Evolutionary conservation across 2,888 invertebrate species (phyloP).

Genomic region (Acronicta leporina): DNA sequence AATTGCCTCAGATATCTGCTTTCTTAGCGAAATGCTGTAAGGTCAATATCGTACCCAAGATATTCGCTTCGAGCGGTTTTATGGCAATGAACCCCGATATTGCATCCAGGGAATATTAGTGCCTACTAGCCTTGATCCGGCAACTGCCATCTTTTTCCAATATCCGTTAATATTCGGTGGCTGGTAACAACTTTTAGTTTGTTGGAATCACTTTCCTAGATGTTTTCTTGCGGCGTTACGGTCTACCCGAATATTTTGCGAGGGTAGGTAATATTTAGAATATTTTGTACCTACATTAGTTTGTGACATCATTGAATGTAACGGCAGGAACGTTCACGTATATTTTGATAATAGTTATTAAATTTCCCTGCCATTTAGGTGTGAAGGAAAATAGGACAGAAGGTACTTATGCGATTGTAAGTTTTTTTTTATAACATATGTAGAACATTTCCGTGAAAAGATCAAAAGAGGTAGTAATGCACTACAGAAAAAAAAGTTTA

Average conservation of each 20-base stretch:
- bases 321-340: constrained; percentile 45
- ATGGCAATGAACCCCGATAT: constrained; percentile 81
- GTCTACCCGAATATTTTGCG: constrained; percentile 44
- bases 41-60: constrained; percentile 79
- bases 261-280: constrained; percentile 51
- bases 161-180: constrained; percentile 79
- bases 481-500: background rate
- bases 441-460: background rate
- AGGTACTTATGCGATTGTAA: constrained; percentile 7
- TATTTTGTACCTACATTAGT: constrained; percentile 54
- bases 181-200: constrained; percentile 71
- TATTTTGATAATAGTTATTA: constrained; percentile 50
- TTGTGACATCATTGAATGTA: constrained; percentile 52
- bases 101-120: constrained; percentile 81
- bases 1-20: constrained; percentile 77
- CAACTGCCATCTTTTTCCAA: constrained; percentile 81
- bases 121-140: constrained; percentile 78
- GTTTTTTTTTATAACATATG: background rate
- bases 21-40: constrained; percentile 72
- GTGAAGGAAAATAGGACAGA: constrained; percentile 20
- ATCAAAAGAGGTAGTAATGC: background rate
- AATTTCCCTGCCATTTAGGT: constrained; percentile 41
- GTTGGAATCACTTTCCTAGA: constrained; percentile 68
- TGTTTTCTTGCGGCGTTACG: constrained; percentile 57
- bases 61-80: constrained; percentile 79